Evolutionary conservation across 2,888 invertebrate species (phyloP), one percentile per base, ranked within the genome.

Genomic region (Acleris cristana): DNA sequence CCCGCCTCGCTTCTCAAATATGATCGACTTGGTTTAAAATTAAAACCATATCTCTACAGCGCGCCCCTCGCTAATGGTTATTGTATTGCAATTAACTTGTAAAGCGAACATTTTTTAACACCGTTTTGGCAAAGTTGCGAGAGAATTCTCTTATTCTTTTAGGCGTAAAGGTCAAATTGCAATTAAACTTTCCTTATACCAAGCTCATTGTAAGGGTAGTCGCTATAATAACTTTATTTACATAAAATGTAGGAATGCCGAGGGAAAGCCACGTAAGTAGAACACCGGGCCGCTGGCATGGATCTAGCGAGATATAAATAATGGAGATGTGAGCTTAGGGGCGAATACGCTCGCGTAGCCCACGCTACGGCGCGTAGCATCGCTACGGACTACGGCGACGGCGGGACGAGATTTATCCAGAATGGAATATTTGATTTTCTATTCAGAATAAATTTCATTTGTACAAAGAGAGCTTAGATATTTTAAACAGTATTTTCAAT

Each of bases 331-430:
- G 52, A 66, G 66, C 44, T 58, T 30, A 26, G 58, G 45, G 58
- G 49, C 18, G 34, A 23, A 34, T 53, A 23, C 18, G 56, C 44
- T 58, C 58, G 48, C 44, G 54, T 40, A 10, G 56, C 45, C 45
- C 56, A 57, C 66, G 70, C 71, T 72, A 70, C 72, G 69, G 54
- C 48, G 44, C 73, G 74, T 71, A 72, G 70, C 67, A 40, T 51
- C 10, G 54, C 61, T 65, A 65, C 68, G 59, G 44, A 40, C 63
- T 62, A 51, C 61, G 64, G 44, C 19, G 49, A 30, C 44, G 44
- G 19, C 21, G 64, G 19, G 14, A 21, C 30, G n/a, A 26, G 49
- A 53, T 45, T 56, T 56, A 51, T 44, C 56, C 48, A 19, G 55
- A 55, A 19, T 55, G 55, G 26, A 56, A 65, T 65, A 30, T 61